phyloP scores from a whole-genome alignment of 2,113 vertebrate genomes.

The Gymnocephalus cernua region DNA sequence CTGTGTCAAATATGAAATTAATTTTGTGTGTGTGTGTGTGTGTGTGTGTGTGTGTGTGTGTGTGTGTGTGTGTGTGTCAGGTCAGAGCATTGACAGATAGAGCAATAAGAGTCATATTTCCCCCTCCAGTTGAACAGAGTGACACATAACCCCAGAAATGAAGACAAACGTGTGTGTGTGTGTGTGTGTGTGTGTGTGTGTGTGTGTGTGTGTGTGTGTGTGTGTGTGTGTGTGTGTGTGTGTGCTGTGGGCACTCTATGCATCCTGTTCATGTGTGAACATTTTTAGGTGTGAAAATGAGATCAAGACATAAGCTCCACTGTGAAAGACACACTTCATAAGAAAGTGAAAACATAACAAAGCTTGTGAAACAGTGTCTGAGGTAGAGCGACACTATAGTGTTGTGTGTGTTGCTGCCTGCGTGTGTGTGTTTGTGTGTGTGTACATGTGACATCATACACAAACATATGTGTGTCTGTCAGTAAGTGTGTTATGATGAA shows the following conservation, averaged over 20 bases:
- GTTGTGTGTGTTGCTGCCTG: not conserved
- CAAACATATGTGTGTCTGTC: slow-evolving; percentile 15
- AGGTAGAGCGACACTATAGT: not conserved
- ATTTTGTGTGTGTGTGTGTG: not conserved
- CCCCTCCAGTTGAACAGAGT: slow-evolving; percentile 27
- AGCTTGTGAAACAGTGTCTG: not conserved
- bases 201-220: not conserved
- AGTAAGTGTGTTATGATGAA: slow-evolving; percentile 48
- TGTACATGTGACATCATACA: slow-evolving; percentile 29
- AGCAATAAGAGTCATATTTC: slow-evolving; percentile 33
- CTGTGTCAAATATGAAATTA: not conserved
- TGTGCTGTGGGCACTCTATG: no score
- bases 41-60: not conserved
- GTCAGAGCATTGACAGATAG: slow-evolving; percentile 44
- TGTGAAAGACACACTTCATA: not conserved
- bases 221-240: not conserved
- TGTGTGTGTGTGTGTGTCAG: not conserved
- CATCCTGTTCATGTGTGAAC: not conserved
- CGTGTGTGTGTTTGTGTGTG: not conserved
- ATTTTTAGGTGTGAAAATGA: not conserved
- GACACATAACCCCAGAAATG: slow-evolving; percentile 36
- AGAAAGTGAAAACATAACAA: no score
- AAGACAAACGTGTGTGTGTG: slow-evolving; percentile 27
- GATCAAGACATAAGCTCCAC: not conserved
- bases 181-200: not conserved